A percentile compares a stretch with the other conserved stretches of the same genome.
phyloP scores from a whole-genome alignment of 2,113 vertebrate species.

The Ceyx melanurus region DNA sequence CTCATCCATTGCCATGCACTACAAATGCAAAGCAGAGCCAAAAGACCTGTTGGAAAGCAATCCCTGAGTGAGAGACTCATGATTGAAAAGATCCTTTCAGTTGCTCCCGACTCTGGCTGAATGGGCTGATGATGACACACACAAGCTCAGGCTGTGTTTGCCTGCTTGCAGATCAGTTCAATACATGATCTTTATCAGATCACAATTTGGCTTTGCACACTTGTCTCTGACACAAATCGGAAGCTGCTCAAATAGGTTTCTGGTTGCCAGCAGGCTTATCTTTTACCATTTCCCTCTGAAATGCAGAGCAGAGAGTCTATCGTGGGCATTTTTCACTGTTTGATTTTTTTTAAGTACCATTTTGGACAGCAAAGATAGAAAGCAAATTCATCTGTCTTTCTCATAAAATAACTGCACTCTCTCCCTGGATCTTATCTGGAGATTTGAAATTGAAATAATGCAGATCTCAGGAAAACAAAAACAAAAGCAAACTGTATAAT shows the following conservation, averaged over 20 bases:
- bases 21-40: not conserved
- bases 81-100: not conserved
- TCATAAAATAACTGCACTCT: not conserved
- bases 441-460: not conserved
- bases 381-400: not conserved
- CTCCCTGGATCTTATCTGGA: not conserved
- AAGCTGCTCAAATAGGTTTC: not conserved
- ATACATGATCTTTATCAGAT: not conserved
- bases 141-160: not conserved
- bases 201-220: not conserved
- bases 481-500: not conserved
- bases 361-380: not conserved
- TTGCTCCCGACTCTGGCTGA: not conserved
- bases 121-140: not conserved
- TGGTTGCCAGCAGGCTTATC: not conserved
- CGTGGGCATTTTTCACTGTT: not conserved
- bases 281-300: not conserved
- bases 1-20: not conserved
- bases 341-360: not conserved
- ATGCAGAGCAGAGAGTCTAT: not conserved
- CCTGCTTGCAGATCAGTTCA: not conserved
- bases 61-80: not conserved
- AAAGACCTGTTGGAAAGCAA: not conserved
- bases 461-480: not conserved
- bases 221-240: not conserved